Base-by-base conservation (phyloP, 1,140 invertebrate genomes). In the Littorina saxatilis region DNA sequence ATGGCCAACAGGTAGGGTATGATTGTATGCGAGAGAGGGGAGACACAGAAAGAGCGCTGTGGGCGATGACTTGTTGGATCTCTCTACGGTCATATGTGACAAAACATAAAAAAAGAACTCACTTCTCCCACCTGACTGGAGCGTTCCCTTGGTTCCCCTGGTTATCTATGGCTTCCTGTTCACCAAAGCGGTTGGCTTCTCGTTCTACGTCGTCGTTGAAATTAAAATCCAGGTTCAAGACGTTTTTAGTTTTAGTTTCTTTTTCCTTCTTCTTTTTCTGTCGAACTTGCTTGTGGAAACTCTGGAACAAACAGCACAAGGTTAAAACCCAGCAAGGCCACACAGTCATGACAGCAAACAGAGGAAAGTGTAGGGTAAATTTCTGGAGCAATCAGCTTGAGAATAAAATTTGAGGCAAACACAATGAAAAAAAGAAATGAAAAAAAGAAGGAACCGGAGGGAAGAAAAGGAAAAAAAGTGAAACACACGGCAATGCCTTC, bases 191-290 rank as follows among this genome's bases (percentile, higher is more conserved):
- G n/a, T n/a, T n/a, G n/a, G n/a, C n/a, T 15, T 75, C 81, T 40
- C 83, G 84, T 23, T 88, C 86, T 61, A 63, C 81, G 15, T 82
- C 77, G 55, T 87, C 88, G 3, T 80, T 72, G 77, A 89, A 89
- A 63, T 89, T 88, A 7, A 89, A 87, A 47, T 89, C 87, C 39
- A 89, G 52, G 79, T 83, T 84, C 79, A 82, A 78, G 76, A 83
- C 83, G 1, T 20, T 55, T 9, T 83, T 83, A 11, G 85, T 85
- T 17, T 87, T 84, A n/a, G 87, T 85, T 55, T 85, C 81, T 70
- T 86, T 87, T 32, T 85, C 84, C 68, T 87, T 87, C 80, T 86
- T 87, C 15, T 75, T 50, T 78, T 84, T 85, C 9, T 72, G n/a
- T 37, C 70, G 77, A 66, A 83, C 75, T 29, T 77, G 76, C n/a